Percentiles rank a stretch among this genome's conserved stretches.
Evolutionary conservation across 2,113 vertebrate genomes (phyloP).

Genomic region (Maccullochella peelii): DNA sequence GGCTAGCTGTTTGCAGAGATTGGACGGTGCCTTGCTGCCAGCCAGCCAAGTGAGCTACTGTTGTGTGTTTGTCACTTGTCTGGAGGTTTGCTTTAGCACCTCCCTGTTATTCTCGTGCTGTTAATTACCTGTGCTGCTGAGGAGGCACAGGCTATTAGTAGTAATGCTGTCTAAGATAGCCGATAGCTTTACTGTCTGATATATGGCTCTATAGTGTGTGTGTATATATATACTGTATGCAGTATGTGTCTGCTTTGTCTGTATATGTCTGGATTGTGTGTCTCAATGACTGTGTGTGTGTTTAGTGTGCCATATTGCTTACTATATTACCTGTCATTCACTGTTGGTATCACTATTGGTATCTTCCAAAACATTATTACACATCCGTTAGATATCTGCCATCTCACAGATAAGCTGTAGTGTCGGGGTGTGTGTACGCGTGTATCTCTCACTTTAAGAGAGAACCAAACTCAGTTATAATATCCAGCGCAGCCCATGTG

Average conservation of each 20-base stretch:
- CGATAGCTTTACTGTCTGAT: constrained; percentile 54
- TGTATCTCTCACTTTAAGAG: no score
- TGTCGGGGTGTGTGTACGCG: constrained; percentile 1
- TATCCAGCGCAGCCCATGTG: constrained; percentile 5
- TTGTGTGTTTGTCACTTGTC: constrained; percentile 51
- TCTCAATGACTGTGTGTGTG: constrained; percentile 8
- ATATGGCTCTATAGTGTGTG: constrained; percentile 25
- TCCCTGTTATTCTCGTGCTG: constrained; percentile 64
- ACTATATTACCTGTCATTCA: constrained; percentile 55
- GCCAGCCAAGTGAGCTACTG: constrained; percentile 39
- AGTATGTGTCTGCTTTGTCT: not conserved
- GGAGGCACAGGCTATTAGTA: constrained; percentile 58
- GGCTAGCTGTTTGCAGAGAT: constrained; percentile 47
- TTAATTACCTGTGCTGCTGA: constrained; percentile 78
- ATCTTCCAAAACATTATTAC: constrained; percentile 42
- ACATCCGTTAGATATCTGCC: constrained; percentile 24
- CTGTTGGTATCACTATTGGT: constrained; percentile 12
- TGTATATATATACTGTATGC: not conserved
- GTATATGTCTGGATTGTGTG: constrained; percentile 5
- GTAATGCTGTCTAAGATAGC: constrained; percentile 72
- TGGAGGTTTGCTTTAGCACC: constrained; percentile 42
- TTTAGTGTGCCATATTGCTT: constrained; percentile 36
- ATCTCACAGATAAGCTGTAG: constrained; percentile 27
- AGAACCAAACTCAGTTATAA: constrained; percentile 46
- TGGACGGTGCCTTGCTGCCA: constrained; percentile 36